These are phyloP conservation scores for Trypoxylon attenuatum DNA, from an alignment of 2,888 invertebrate species.

Conservation along the genomic window DNA sequence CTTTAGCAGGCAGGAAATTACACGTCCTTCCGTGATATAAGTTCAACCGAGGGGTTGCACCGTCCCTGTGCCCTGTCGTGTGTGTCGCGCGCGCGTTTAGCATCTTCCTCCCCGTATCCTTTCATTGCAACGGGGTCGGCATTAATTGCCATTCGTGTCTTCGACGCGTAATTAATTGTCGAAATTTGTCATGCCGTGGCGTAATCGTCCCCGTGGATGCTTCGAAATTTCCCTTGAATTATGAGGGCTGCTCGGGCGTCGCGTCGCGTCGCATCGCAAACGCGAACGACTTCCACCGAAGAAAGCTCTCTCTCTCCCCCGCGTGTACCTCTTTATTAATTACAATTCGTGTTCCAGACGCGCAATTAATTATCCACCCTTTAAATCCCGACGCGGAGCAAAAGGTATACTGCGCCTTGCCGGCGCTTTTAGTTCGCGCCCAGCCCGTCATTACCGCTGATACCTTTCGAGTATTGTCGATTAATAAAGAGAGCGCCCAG, in stretches of 20 bases:
- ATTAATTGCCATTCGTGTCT: conserved; percentile 55
- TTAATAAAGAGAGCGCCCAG: neutral
- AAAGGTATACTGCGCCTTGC: too few relatives aligned
- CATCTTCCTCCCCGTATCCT: conserved; percentile 38
- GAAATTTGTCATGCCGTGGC: conserved; percentile 46
- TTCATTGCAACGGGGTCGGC: conserved; percentile 43
- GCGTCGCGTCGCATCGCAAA: too few relatives aligned
- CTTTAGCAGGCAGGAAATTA: conserved; percentile 71
- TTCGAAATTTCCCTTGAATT: conserved; percentile 26
- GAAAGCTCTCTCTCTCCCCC: neutral
- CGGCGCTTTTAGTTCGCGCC: too few relatives aligned
- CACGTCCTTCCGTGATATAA: conserved; percentile 69
- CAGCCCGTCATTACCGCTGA: neutral
- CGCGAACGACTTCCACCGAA: too few relatives aligned
- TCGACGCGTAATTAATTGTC: conserved; percentile 52
- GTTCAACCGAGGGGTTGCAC: conserved; percentile 50
- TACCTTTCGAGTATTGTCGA: neutral
- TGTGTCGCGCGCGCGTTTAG: conserved; percentile 29
- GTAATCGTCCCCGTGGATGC: conserved; percentile 26
- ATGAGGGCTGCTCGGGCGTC: too few relatives aligned
- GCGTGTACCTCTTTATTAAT: conserved; percentile 3
- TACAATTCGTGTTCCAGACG: neutral
- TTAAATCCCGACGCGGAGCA: neutral
- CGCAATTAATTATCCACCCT: conserved; percentile 6
- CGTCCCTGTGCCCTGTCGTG: conserved; percentile 2